Percentiles rank a stretch among this genome's conserved stretches.
Conservation (phyloP, 2,888 invertebrate species). For the Apodemia mormo region DNA sequence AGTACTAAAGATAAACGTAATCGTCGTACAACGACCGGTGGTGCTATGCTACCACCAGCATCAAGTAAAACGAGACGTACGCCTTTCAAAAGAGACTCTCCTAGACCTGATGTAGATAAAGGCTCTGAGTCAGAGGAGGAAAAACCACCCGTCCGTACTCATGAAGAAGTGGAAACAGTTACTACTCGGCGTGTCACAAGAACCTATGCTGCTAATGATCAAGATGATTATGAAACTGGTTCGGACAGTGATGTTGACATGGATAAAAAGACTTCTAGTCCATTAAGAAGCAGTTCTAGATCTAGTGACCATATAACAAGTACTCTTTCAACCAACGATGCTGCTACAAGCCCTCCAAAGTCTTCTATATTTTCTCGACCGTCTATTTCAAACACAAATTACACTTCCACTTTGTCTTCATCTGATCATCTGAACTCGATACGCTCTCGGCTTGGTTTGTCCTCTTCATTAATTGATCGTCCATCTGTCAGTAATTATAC, state of each 20-base stretch:
- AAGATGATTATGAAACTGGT: slow-evolving; percentile 85
- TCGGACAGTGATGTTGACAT: slow-evolving; percentile 86
- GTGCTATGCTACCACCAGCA: slow-evolving; percentile 73
- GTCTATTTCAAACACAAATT: slow-evolving; percentile 59
- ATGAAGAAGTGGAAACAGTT: slow-evolving; percentile 74
- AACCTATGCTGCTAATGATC: slow-evolving; percentile 67
- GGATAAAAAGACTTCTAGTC: slow-evolving; percentile 65
- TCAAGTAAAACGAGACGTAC: slow-evolving; percentile 62
- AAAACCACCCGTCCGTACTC: slow-evolving; percentile 64
- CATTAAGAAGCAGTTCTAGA: slow-evolving; percentile 62
- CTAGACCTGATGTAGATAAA: slow-evolving; percentile 68
- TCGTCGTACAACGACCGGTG: slow-evolving; percentile 68
- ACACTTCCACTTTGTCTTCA: slow-evolving; percentile 59
- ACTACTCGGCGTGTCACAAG: slow-evolving; percentile 78
- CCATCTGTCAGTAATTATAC: slow-evolving; percentile 56
- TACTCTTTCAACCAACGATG: slow-evolving; percentile 59
- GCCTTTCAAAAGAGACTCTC: slow-evolving; percentile 65
- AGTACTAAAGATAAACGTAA: slow-evolving; percentile 72
- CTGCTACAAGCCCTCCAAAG: slow-evolving; percentile 60
- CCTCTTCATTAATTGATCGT: slow-evolving; percentile 64
- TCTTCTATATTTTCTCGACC: slow-evolving; percentile 68
- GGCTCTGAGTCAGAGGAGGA: slow-evolving; percentile 71
- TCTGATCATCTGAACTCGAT: slow-evolving; percentile 82
- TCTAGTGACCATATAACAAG: slow-evolving; percentile 73
- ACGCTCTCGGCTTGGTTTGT: slow-evolving; percentile 79